Evolutionary conservation across 2,797 vertebrate species (phyloP).

Genomic region (Acanthis flammea): DNA sequence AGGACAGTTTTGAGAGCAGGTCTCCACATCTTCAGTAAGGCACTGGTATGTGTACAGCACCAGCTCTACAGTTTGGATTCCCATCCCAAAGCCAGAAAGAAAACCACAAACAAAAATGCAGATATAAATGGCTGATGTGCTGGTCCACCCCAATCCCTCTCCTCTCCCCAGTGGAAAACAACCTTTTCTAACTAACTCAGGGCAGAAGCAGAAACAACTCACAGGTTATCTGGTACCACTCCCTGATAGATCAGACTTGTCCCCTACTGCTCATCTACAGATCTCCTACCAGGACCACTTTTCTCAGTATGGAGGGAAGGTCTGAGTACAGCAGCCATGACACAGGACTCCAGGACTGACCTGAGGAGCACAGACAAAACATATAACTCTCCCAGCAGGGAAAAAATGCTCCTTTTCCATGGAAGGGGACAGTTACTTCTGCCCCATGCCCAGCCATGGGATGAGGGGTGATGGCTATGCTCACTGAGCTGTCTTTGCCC

Average conservation of each 20-base stretch:
- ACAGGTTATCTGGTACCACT: not conserved
- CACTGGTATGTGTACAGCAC: not conserved
- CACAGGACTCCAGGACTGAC: not conserved
- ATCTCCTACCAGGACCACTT: not conserved
- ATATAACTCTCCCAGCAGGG: accelerated
- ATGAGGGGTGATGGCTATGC: not conserved
- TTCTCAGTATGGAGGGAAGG: not conserved
- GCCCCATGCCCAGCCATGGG: accelerated
- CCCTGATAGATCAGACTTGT: not conserved
- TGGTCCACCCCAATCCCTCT: not conserved
- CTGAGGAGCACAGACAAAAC: not conserved
- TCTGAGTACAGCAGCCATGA: not conserved
- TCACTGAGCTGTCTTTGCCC: not conserved
- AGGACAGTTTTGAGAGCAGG: not conserved
- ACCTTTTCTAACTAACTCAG: not conserved
- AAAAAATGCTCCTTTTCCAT: not conserved
- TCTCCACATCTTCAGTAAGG: not conserved
- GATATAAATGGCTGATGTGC: not conserved
- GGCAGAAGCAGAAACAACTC: not conserved
- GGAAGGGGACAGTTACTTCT: not conserved
- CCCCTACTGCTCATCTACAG: accelerated
- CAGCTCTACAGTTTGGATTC: not conserved
- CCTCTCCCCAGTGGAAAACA: not conserved
- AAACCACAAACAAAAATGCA: not conserved
- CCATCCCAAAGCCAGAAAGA: not conserved